Conservation (phyloP, 2,113 vertebrate genomes). For the Clarias batrachus region DNA sequence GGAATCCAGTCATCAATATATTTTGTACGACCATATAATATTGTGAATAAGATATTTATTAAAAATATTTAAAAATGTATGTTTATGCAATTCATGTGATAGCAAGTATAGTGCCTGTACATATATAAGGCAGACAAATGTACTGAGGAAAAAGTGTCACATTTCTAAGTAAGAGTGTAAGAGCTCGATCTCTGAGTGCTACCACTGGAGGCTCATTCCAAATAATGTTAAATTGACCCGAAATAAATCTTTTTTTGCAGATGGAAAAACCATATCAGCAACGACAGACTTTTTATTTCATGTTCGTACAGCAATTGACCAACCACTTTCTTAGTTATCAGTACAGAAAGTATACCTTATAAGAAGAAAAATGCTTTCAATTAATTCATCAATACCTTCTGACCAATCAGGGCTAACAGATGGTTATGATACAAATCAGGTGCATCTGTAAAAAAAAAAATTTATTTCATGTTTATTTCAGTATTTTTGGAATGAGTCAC, state of each 20-base stretch:
- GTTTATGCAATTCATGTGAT: not conserved
- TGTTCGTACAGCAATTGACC: not conserved
- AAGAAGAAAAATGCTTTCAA: not conserved
- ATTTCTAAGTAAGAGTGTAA: not conserved
- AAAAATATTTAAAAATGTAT: not conserved
- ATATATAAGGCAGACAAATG: no score
- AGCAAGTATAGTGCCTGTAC: not conserved
- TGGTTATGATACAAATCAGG: no score
- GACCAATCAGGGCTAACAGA: not conserved
- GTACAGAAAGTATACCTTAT: not conserved
- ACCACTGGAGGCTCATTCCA: not conserved
- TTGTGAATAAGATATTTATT: constrained; percentile 11
- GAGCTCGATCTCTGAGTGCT: not conserved
- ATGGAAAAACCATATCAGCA: not conserved
- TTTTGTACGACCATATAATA: not conserved
- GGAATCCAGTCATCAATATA: not conserved
- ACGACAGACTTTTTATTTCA: not conserved
- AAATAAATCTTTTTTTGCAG: not conserved
- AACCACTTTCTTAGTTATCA: not conserved
- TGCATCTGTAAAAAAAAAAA: no score
- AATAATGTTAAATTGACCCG: not conserved
- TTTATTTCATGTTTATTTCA: no score
- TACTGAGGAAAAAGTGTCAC: not conserved
- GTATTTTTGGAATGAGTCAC: no score
- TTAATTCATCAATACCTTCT: not conserved